These are phyloP conservation scores for Drosophila merina DNA, from an alignment of 2,888 invertebrate species.

Conservation along the genomic window DNA sequence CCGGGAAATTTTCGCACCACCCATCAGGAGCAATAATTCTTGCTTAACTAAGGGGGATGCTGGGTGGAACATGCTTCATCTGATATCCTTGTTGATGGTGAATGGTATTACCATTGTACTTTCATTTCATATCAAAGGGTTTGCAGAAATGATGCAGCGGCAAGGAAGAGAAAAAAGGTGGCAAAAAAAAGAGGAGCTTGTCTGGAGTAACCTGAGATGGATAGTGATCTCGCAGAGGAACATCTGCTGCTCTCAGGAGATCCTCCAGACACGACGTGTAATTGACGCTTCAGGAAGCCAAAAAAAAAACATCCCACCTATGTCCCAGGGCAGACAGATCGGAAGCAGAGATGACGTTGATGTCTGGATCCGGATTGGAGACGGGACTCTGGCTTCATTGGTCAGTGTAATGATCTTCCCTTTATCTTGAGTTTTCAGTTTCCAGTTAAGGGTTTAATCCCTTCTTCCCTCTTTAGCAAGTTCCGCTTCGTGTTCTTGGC, in stretches of 20 bases:
- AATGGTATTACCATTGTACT: slow-evolving; percentile 15
- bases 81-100: slow-evolving; percentile 37
- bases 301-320: slow-evolving; percentile 46
- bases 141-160: slow-evolving; percentile 9
- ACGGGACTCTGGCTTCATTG: slow-evolving; percentile 52
- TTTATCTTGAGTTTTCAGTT: slow-evolving; percentile 64
- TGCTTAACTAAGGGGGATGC: slow-evolving; percentile 19
- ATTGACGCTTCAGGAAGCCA: slow-evolving; percentile 72
- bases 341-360: slow-evolving; percentile 65
- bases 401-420: slow-evolving; percentile 73
- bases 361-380: slow-evolving; percentile 34
- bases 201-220: slow-evolving; percentile 67
- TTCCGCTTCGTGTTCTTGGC: slow-evolving; percentile 17
- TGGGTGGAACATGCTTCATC: not conserved
- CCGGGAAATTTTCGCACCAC: not conserved
- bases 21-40: slow-evolving; percentile 25
- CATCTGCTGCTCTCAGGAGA: slow-evolving; percentile 69
- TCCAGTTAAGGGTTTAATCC: slow-evolving; percentile 22
- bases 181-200: slow-evolving; percentile 39
- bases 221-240: slow-evolving; percentile 57
- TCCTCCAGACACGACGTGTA: slow-evolving; percentile 49
- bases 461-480: not conserved
- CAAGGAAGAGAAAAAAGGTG: slow-evolving; percentile 1
- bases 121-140: slow-evolving; percentile 23
- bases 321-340: slow-evolving; percentile 59